These are phyloP conservation scores for Aphelinus atriplicis DNA, from an alignment of 1,140 invertebrate species.

Conservation along the genomic window DNA sequence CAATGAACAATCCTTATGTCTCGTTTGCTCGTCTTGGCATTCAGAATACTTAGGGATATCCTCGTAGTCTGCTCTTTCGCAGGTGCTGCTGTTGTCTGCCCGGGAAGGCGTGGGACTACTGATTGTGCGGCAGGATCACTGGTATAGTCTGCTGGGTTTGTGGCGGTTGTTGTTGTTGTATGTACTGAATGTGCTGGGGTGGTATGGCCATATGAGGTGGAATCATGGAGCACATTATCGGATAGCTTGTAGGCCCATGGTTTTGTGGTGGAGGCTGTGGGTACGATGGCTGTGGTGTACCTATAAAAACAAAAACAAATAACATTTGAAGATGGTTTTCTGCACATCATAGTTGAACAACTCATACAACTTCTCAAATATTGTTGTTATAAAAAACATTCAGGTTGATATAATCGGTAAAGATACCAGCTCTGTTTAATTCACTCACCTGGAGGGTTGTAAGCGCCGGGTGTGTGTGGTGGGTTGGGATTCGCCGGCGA, in stretches of 20 bases:
- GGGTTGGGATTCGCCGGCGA: slow-evolving; percentile 72
- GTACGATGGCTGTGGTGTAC: slow-evolving; percentile 66
- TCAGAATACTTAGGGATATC: slow-evolving; percentile 33
- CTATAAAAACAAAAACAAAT: neutral
- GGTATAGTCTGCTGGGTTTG: slow-evolving; percentile 67
- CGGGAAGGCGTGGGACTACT: slow-evolving; percentile 54
- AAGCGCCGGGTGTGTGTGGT: slow-evolving; percentile 69
- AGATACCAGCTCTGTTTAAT: neutral
- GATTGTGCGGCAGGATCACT: slow-evolving; percentile 65
- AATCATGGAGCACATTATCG: slow-evolving; percentile 71
- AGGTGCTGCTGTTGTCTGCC: slow-evolving; percentile 34
- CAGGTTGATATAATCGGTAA: too few relatives aligned
- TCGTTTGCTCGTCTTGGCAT: slow-evolving; percentile 24
- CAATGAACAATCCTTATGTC: slow-evolving; percentile 15
- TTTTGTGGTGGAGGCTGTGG: slow-evolving; percentile 66
- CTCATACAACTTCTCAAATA: neutral
- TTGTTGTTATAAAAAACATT: too few relatives aligned
- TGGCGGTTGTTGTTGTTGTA: slow-evolving; percentile 67
- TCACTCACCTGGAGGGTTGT: slow-evolving; percentile 65
- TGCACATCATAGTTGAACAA: too few relatives aligned
- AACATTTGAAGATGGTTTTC: too few relatives aligned
- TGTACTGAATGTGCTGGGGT: slow-evolving; percentile 66
- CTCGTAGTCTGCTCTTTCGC: slow-evolving; percentile 28
- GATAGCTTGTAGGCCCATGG: slow-evolving; percentile 64
- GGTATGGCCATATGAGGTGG: slow-evolving; percentile 68